Evolutionary conservation across 2,888 invertebrate genomes (phyloP), one percentile per base, ranked within the genome.

Genomic region (Podotricha telesiphe): DNA sequence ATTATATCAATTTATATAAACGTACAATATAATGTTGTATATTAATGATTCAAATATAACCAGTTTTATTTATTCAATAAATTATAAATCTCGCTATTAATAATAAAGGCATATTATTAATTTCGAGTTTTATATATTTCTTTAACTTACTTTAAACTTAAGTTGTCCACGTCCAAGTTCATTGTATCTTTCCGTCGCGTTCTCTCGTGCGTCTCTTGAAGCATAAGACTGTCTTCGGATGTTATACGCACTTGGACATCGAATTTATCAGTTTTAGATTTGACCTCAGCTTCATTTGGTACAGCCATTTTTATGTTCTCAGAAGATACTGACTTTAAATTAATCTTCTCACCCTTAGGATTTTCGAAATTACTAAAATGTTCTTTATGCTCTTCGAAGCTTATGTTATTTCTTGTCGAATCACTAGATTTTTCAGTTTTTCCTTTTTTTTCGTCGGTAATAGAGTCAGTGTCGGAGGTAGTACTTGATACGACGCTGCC

Each of bases 151-250:
- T 93, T 91, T 13, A 94, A 80, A 75, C 94, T 94, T 20, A 94
- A 76, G 72, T 94, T 93, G 80, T 94, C 94, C 3, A 91, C 86
- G 81, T 94, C 94, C 70, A 93, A 83, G 73, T 92, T 93, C n/a
- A 93, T 82, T 0, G 91, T 88, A 62, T 93, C 91, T 75, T 89
- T 89, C 72, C 85, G 83, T 65, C 86, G 80, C 40, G 70, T 80
- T 65, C 84, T 78, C 56, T 89, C 90, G 15, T 79, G 75, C 74
- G 79, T 85, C 47, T 93, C 89, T 64, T 91, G 91, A 48, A 93
- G 88, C 68, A 88, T 82, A 5, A 93, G 78, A 78, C 89, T 92
- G 70, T 93, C 93, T 73, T 93, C 93, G 0, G 93, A 93, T 0
- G 92, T 93, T 17, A 93, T 93, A 58, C 87, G 83, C 40, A 93